Base-by-base conservation (phyloP, 2,113 vertebrate genomes). In the Thomomys bottae region DNA sequence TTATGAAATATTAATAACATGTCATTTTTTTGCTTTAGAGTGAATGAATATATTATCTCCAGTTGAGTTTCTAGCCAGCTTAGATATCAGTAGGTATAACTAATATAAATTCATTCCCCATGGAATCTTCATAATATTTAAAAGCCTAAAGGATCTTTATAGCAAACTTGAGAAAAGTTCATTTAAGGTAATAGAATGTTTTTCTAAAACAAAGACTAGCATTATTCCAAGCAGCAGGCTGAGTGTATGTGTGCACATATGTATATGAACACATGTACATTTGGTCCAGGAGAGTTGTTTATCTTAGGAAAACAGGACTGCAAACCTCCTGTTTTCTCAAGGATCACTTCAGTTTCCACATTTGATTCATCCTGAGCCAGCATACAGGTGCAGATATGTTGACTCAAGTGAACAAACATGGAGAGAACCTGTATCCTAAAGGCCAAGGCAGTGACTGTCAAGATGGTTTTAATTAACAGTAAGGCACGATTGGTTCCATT, bases 331-430 rank as follows among this genome's bases (percentile, higher is more conserved):
- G 10, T 79, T 88, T 92, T 54, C 87, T 85, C 72, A 92, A 72
- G 64, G 77, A 87, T 73, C 76, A 45, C 87, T 93, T 95, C 79
- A 70, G 75, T 90, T 90, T 96, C 94, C 80, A 78, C 77, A 78
- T 96, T 88, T 88, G 90, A 87, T 94, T 93, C 70, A 72, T 90
- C 72, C 12, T 24, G 82, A 95, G 63, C 88, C 82, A 80, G 92
- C 34, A 75, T 97, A 93, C 96, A 97, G 94, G 95, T 96, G 88
- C 90, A 95, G 95, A 96, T 87, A 8, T 97, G 95, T 97, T 97
- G 95, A 97, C 95, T 96, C 92, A 95, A 96, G 78, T 95, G 32
- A 0, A 82, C 95, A 97, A 96, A 97, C 88, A 94, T 8, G 28
- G 75, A 85, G 79, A 87, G 45, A 92, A 66, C 79, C 90, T 49